Evolutionary conservation across 2,113 vertebrate genomes (phyloP), one percentile per base, ranked within the genome.

Genomic region (Cyphomyrus discorhynchus): DNA sequence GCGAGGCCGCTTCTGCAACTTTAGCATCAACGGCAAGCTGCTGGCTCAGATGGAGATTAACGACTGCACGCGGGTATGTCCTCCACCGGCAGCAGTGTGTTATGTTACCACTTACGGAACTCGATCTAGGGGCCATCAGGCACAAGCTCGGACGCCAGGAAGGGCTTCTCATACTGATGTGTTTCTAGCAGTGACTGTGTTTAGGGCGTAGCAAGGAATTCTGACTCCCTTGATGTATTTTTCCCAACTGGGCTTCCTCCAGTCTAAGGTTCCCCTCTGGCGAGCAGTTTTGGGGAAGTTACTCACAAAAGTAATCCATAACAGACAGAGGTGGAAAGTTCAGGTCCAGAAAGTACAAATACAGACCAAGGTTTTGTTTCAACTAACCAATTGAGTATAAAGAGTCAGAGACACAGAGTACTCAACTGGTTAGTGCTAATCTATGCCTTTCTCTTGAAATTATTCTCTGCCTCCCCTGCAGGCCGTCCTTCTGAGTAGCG

Each of bases 1-100:
- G 92, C 93, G 98, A 91, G 98, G 98, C 19, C 95, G 95, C 52
- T 99, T 99, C 96, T 99, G 98, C 96, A 99, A 99, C 95, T 97
- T 97, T 94, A 97, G 97, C 95, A 97, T 97, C 89, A 97, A 97
- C 49, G 97, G 97, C 89, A 97, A 97, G 92, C 96, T 97, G 90
- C 92, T 97, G 93, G 97, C 96, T 90, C 97, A 97, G 90, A 97
- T 97, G 97, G 97, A 97, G 92, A 96, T 97, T 95, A 97, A 94
- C 27, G 97, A 97, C 92, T 97, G 96, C 86, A 97, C 96, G 86
- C 94, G 96, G 96, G 97, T 97, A 95, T 0, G 42, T 2, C 24
- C 8, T 56, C 17, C 53, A 5, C 42, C 27, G 31, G 27, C 19
- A 11, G 15, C 49, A 39, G 27, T 15, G n/a, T 15, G 58, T 3